Base-by-base conservation (phyloP, 2,888 invertebrate species). In the Eremobia ochroleuca region DNA sequence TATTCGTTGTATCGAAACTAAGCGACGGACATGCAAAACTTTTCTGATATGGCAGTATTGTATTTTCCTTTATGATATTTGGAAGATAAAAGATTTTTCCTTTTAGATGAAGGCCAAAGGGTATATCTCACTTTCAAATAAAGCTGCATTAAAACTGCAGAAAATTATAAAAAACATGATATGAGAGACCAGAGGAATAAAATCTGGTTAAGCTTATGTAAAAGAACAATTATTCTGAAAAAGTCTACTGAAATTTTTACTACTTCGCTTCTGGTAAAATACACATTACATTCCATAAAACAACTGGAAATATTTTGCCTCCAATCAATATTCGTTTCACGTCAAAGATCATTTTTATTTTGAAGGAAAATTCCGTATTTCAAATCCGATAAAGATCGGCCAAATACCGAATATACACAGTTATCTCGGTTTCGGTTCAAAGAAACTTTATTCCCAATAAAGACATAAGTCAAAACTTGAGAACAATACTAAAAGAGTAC, bases 21-120 rank as follows among this genome's bases (percentile, higher is more conserved):
- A 67, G 58, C 75, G 67, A 68, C 67, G 11, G 81, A 58, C 25
- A n/a, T 68, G 58, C 40, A 34, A 58, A 68, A 69, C 34, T 52
- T 79, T 74, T 43, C 43, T 75, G 46, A 55, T 73, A 43, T 66
- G 43, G 13, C 9, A 40, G 34, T 62, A 31, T 37, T 37, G n/a
- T 77, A 13, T 62, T 68, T 28, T 61, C 52, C 5, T 74, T 13
- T 73, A 40, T 49, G 18, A 67, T 62, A 62, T 62, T 74, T 61
- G 55, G 31, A 43, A 9, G 0, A 66, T n/a, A 43, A 40, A 21
- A 28, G 0, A 49, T 31, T 34, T 34, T 62, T 62, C 4, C 5
- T 11, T 21, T n/a, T 25, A n/a, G 0, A 28, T 58, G 18, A 40
- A 49, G 25, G 46, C 9, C 25, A 31, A 67, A 9, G 25, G 5